Percentiles rank a stretch among this genome's conserved stretches.
Conservation (phyloP, 53 echinoderm and acorn worm species). For the Stichopus horrens region DNA sequence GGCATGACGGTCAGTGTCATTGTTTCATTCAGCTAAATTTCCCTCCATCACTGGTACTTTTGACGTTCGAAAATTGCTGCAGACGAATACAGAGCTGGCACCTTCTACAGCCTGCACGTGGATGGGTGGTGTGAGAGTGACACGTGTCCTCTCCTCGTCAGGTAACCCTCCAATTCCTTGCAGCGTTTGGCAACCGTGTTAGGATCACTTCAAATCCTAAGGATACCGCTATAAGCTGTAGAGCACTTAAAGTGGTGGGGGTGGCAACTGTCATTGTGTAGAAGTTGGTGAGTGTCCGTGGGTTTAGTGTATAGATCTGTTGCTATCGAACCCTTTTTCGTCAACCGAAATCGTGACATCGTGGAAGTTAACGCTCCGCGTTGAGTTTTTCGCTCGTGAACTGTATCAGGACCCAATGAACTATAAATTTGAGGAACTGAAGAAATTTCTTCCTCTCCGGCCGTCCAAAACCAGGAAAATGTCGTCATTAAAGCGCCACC, state of each 20-base stretch:
- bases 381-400: background rate
- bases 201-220: too few species aligned
- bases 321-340: background rate
- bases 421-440: background rate
- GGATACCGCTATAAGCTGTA: background rate
- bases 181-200: too few species aligned
- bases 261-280: background rate
- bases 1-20: background rate
- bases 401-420: background rate
- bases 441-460: background rate
- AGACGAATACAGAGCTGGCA: too few species aligned
- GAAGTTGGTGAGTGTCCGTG: slow-evolving; percentile 19
- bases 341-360: background rate
- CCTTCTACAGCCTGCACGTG: background rate
- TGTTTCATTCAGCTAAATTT: background rate
- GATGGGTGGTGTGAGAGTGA: too few species aligned
- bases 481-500: background rate
- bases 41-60: background rate
- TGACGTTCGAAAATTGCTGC: too few species aligned
- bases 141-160: background rate
- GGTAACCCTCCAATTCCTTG: background rate
- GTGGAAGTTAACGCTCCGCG: background rate
- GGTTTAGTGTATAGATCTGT: background rate
- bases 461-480: background rate
- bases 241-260: too few species aligned